Percentiles rank a stretch among this genome's conserved stretches.
Conservation (phyloP, 2,797 vertebrate genomes). For the Cuculus canorus region DNA sequence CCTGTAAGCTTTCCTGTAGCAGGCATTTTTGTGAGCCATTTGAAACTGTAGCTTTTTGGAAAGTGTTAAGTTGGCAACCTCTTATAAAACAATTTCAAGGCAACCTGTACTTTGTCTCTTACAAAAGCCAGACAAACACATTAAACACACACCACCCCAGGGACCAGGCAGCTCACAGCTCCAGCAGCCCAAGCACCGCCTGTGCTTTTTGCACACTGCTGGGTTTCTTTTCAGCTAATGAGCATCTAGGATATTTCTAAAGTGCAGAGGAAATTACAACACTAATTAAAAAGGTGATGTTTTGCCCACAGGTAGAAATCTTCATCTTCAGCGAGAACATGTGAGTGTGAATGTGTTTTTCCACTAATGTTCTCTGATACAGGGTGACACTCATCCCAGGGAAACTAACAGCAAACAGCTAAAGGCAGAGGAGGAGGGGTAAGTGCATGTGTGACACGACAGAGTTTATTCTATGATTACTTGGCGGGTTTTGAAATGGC, state of each 20-base stretch:
- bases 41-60: neutral
- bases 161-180: neutral
- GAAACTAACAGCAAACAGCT: neutral
- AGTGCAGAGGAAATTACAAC: neutral
- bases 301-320: constrained; percentile 20
- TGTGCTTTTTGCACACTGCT: neutral
- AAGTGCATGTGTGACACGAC: too few relatives aligned
- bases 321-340: neutral
- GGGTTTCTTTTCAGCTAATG: constrained; percentile 9
- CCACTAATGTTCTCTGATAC: neutral
- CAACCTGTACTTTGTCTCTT: neutral
- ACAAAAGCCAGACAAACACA: neutral
- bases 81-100: neutral
- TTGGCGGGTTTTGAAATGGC: neutral
- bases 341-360: neutral
- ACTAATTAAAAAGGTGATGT: constrained; percentile 34
- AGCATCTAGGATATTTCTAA: neutral
- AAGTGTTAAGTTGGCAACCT: neutral
- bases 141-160: neutral
- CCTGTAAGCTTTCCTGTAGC: neutral
- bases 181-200: neutral
- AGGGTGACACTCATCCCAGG: neutral
- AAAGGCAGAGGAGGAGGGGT: too few relatives aligned
- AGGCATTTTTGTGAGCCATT: neutral
- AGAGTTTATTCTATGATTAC: neutral